A percentile compares a stretch with the other conserved stretches of the same genome.
Conservation (phyloP, 2,797 vertebrate genomes). For the Amblyopsis hoosieri region DNA sequence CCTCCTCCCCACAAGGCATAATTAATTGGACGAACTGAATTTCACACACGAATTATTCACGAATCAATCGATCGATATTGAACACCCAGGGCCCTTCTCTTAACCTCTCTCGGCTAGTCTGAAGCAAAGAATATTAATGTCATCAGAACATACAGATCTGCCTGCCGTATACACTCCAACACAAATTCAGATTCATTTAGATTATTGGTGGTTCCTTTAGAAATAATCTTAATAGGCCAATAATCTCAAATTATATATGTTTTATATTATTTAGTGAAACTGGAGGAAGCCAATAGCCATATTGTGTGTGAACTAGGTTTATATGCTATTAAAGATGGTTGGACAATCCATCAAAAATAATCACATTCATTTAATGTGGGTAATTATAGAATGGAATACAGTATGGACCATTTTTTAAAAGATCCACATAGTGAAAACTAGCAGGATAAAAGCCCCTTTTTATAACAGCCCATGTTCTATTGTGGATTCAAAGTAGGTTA, state of each 20-base stretch:
- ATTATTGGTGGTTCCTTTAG: no score
- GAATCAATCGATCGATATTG: slow-evolving; percentile 79
- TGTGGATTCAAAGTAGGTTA: slow-evolving; percentile 46
- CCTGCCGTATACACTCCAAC: slow-evolving; percentile 5
- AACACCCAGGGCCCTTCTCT: slow-evolving; percentile 74
- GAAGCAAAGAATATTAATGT: slow-evolving; percentile 73
- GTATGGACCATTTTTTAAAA: not conserved
- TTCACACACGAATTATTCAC: slow-evolving; percentile 84
- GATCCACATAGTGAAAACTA: no score
- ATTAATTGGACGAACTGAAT: slow-evolving; percentile 80
- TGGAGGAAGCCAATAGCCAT: no score
- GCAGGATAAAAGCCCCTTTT: not conserved
- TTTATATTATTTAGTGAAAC: no score
- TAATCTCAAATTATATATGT: no score
- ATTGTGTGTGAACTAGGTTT: no score
- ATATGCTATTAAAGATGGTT: no score
- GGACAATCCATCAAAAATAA: no score
- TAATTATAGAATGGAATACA: not conserved
- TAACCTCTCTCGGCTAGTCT: slow-evolving; percentile 73
- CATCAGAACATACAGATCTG: slow-evolving; percentile 46
- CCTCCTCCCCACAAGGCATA: slow-evolving; percentile 60
- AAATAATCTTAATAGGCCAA: no score
- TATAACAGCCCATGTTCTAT: slow-evolving; percentile 8
- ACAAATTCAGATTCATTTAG: not conserved
- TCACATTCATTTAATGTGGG: not conserved